Base-by-base conservation (phyloP, 1,140 invertebrate genomes). In the Tribolium castaneum region DNA sequence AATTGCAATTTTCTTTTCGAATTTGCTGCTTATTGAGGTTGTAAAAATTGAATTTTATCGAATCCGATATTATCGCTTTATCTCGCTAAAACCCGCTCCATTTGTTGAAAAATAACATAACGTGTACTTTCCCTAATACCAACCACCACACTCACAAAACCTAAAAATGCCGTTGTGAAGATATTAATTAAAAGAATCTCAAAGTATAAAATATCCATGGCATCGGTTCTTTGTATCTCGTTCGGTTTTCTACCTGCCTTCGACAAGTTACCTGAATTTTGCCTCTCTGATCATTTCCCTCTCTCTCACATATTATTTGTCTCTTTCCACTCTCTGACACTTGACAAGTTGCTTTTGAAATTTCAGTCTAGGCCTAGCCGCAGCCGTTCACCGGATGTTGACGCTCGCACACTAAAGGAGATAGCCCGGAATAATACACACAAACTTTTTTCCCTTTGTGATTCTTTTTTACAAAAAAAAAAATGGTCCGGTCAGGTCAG, bases 331-430 rank as follows among this genome's bases (percentile, higher is more conserved):
- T 80, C 78, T 71, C 83, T 83, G 82, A 83, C 84, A 83, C 83
- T 85, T 85, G 84, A 85, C 84, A 85, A 85, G 84, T 85, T 85
- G 84, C 81, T 82, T 84, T 83, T 82, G 83, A 82, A 84, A 84
- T 83, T 84, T 85, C 81, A 82, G 82, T 82, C 82, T 82, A 82
- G 82, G 82, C 80, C 79, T 82, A 80, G 79, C 52, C 34, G 51
- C 62, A 45, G 7, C 59, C 75, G 82, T 81, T 81, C 82, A 56
- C 66, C 50, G 78, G 76, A 71, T 81, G 51, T 51, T 81, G 71
- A 76, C 82, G 77, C 77, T 77, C 2, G 3, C 25, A 25, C 72
- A 35, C 51, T 62, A 54, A 75, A 54, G 74, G 74, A 56, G 74
- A 75, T 59, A 75, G n/a, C n/a, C 9, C 25, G 22, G 39, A 34